Base-by-base conservation (phyloP, 2,113 vertebrate genomes). In the Rhinichthys klamathensis region DNA sequence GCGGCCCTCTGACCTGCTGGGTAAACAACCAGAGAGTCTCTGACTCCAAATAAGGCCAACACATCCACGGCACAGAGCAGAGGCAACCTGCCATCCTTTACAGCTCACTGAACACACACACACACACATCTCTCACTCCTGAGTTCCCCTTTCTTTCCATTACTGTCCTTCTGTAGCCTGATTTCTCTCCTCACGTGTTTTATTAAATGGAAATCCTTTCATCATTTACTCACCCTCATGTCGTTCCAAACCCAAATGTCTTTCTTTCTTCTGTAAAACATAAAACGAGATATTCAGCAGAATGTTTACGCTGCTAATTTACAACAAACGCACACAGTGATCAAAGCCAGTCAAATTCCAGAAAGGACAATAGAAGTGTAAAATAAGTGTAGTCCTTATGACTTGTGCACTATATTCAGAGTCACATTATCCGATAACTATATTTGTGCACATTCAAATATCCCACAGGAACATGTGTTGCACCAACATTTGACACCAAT, bases 11-110 rank as follows among this genome's bases (percentile, higher is more conserved):
- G 91, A 93, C 90, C 93, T 87, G 30, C 61, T 86, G 44, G 91
- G 90, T 94, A 94, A 95, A 94, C 92, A 90, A 93, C 92, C 91
- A 80, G 87, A 89, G 84, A 88, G 85, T 18, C 88, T 30, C 63
- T 30, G 38, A 63, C 79, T 83, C 81, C 93, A 94, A 93, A 94
- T 94, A 94, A 92, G 93, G 93, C 91, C 91, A 90, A 89, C 70
- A 27, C 87, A 51, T 75, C 35, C 74, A 83, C 80, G 65, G 65
- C 67, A 74, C 89, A 89, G 90, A 82, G 88, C 90, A 87, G 88
- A 85, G 78, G 51, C 63, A 84, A 60, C 58, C 70, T 72, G 60
- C 56, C 81, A 85, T 80, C 88, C 83, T 61, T 79, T 79, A 87
- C 86, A 88, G 16, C 38, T 77, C 85, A 87, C 27, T 15, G 13